These are phyloP conservation scores for Callospermophilus lateralis DNA, from an alignment of 2,113 vertebrate genomes.

Conservation along the genomic window DNA sequence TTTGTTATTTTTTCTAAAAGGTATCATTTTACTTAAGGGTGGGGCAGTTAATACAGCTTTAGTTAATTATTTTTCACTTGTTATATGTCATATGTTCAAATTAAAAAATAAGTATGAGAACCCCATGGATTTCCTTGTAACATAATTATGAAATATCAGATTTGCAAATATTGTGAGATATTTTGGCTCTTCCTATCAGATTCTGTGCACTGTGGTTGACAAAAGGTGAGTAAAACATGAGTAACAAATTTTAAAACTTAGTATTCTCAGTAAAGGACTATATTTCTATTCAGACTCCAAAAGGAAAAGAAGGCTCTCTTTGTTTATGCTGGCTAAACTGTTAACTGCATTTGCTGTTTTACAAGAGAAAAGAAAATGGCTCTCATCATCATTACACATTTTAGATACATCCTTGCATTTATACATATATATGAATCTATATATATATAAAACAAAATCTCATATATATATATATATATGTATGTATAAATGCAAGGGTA, in stretches of 20 bases:
- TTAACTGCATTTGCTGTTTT: slow-evolving; percentile 21
- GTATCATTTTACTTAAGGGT: neutral
- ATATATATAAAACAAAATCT: too few relatives aligned
- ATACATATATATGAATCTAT: too few relatives aligned
- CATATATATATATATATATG: too few relatives aligned
- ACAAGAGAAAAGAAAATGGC: neutral
- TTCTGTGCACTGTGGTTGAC: neutral
- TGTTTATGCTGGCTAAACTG: neutral
- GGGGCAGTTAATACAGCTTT: neutral
- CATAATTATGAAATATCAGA: neutral
- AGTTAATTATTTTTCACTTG: neutral
- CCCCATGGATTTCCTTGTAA: neutral
- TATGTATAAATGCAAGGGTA: too few relatives aligned
- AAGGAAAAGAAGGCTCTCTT: neutral
- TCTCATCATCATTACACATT: slow-evolving; percentile 50
- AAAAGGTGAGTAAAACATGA: neutral
- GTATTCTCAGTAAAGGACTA: slow-evolving; percentile 17
- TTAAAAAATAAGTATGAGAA: neutral
- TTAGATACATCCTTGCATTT: neutral
- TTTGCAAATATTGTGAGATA: neutral
- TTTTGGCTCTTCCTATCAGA: neutral
- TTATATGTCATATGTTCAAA: neutral
- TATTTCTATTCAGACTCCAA: neutral
- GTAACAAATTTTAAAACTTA: neutral
- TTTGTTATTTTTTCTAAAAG: too few relatives aligned